Evolutionary conservation across 1,140 invertebrate genomes (phyloP), one percentile per base, ranked within the genome.

Genomic region (Drosophila nigrodunni): DNA sequence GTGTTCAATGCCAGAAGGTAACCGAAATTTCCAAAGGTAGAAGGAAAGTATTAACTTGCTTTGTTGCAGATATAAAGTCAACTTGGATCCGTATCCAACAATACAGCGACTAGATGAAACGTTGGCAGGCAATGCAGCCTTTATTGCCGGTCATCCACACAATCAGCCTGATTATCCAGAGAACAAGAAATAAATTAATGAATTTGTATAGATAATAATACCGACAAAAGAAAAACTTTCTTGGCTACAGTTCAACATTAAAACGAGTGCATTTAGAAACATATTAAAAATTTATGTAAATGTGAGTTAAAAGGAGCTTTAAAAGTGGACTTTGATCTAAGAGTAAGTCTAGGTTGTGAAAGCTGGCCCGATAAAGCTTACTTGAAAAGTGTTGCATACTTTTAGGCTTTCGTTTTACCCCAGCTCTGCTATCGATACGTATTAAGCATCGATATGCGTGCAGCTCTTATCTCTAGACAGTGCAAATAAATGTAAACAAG

Each of bases 111-210:
- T 99, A 37, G 95, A 97, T 93, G 94, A 96, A 37, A 94, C 96
- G 82, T 93, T 98, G 47, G 96, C 97, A 88, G 95, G 95, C 77
- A 95, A 97, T 92, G 96, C 96, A 35, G 96, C 96, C 0, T 98
- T 99, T 92, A 94, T 96, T 41, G 95, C 95, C 7, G 96, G 97
- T 65, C 96, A 98, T 93, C 96, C 97, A 9, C 95, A 95, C 65
- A 95, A 95, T 77, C 98, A 99, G 93, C 97, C 97, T 2, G 98
- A 99, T 93, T 97, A 96, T 93, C 97, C 97, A 9, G 95, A 96
- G 7, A 96, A 93, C 6, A 47, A 43, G n/a, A n/a, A n/a, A 13
- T 43, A n/a, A 43, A 95, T n/a, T n/a, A n/a, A n/a, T n/a, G n/a
- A n/a, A n/a, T n/a, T n/a, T n/a, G n/a, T n/a, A n/a, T n/a, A n/a